Evolutionary conservation across 2,888 invertebrate genomes (phyloP), one percentile per base, ranked within the genome.

Genomic region (Aspidapion aeneum): DNA sequence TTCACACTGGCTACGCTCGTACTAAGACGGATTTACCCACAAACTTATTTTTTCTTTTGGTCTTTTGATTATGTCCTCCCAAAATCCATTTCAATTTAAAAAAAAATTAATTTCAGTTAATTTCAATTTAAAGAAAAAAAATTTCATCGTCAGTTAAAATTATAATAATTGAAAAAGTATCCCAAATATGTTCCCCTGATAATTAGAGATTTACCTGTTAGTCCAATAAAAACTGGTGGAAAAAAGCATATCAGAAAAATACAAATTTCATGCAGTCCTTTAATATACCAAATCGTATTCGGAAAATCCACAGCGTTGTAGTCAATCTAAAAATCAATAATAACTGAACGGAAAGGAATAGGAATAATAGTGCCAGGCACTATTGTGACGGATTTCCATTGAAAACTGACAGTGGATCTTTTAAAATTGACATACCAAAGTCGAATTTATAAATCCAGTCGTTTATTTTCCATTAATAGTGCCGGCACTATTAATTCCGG

Each of bases 241-340:
- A 87, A 66, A 78, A 90, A 86, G 0, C 84, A 80, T 1, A 82
- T 75, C 0, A 85, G 79, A 78, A 90, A 90, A 57, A 86, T 71
- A 0, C 83, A 81, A 0, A 91, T 83, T 75, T 90, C 88, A 71
- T 81, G 81, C 0, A 80, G 69, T 12, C 87, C 82, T 62, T 85
- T 85, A 5, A 86, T 79, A 58, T 82, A 77, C 91, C 91, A 91
- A 70, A 90, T 83, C 2, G 82, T 83, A 63, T 87, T 87, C 1
- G 87, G 88, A 68, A 89, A 88, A 0, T 63, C 62, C 21, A 66
- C 71, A 63, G 72, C 74, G 19, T 73, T 69, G 18, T 69, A 66
- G 62, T 77, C 74, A 18, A 75, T 69, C 78, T 78, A 57, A n/a
- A 52, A 52, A n/a, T n/a, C n/a, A n/a, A n/a, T n/a, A n/a, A n/a